Evolutionary conservation across 1,140 invertebrate genomes (phyloP).

Genomic region (Diorhabda sublineata): DNA sequence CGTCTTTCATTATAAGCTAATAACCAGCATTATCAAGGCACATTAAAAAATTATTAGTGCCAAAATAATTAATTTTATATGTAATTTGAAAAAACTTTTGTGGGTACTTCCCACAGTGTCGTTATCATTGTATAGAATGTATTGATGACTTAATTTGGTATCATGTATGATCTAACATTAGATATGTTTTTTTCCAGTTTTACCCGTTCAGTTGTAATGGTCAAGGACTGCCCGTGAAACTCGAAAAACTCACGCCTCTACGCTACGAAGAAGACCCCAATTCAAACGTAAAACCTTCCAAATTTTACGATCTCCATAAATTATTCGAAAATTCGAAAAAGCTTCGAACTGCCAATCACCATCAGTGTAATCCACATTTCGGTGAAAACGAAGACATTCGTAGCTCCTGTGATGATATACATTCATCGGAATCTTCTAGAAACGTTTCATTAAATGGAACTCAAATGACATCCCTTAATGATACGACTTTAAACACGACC

Average conservation of each 20-base stretch:
- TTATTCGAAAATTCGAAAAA: slow-evolving; percentile 29
- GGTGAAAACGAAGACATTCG: slow-evolving; percentile 10
- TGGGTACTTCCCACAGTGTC: no score
- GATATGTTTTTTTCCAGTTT: slow-evolving; percentile 27
- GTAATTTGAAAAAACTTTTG: no score
- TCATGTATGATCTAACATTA: not conserved
- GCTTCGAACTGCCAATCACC: slow-evolving; percentile 17
- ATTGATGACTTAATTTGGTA: no score
- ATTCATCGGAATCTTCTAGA: slow-evolving; percentile 13
- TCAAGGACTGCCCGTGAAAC: slow-evolving; percentile 24
- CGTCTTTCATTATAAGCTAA: no score
- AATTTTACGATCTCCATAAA: slow-evolving; percentile 29
- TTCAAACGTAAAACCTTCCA: slow-evolving; percentile 35
- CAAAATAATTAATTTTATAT: no score
- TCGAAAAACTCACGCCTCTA: slow-evolving; percentile 19
- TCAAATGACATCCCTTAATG: slow-evolving; percentile 30
- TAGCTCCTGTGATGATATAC: slow-evolving; percentile 6
- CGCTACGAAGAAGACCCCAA: slow-evolving; percentile 38
- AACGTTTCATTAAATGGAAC: slow-evolving; percentile 13
- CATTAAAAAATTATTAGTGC: no score
- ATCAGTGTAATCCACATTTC: slow-evolving; percentile 14
- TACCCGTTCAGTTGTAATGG: slow-evolving; percentile 31
- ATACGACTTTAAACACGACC: slow-evolving; percentile 32
- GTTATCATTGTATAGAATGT: no score
- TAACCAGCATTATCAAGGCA: no score